Evolutionary conservation across 2,797 vertebrate genomes (phyloP), one percentile per base, ranked within the genome.

Genomic region (Clarias platycephalus): DNA sequence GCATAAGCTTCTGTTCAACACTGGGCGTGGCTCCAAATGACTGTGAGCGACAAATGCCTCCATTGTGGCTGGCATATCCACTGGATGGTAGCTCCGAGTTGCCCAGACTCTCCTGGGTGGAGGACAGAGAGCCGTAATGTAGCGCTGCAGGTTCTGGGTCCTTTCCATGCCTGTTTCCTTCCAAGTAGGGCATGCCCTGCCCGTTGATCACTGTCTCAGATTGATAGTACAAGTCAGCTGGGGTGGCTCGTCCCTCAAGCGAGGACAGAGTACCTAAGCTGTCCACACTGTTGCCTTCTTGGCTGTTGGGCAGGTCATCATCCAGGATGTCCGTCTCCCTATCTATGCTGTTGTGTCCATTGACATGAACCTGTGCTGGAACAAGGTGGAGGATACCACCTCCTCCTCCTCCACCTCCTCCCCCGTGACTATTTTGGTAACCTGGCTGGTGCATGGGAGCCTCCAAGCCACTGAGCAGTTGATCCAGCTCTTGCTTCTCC

Each of bases 311-410:
- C 72, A 99, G 88, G 60, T 99, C 98, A 22, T 99, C 98, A 0
- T 99, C 98, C 83, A 99, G 93, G 90, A 99, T 99, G 90, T 99
- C 98, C 0, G 98, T 99, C 93, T 99, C 98, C 40, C 98, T 94
- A 87, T 99, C 98, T 0, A 95, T 90, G 0, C 90, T 90, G 10
- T 74, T 87, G 0, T 95, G 96, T 2, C 98, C 97, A 0, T 99
- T 99, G 79, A 98, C 96, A 0, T 99, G 98, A 87, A 99, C 95
- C 92, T 99, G 97, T 81, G 97, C 98, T 0, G 98, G 98, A 80
- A 99, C 97, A 8, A 98, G 90, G 0, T 96, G 98, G 78, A 96
- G 95, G 86, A 96, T 92, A 9, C 92, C 93, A 1, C 87, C 80
- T 0, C 85, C 89, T 58, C 93, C 26, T 8, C 86, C 26, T 8